Base-by-base conservation (phyloP, 2,888 invertebrate species). In the Megamerina dolium region DNA sequence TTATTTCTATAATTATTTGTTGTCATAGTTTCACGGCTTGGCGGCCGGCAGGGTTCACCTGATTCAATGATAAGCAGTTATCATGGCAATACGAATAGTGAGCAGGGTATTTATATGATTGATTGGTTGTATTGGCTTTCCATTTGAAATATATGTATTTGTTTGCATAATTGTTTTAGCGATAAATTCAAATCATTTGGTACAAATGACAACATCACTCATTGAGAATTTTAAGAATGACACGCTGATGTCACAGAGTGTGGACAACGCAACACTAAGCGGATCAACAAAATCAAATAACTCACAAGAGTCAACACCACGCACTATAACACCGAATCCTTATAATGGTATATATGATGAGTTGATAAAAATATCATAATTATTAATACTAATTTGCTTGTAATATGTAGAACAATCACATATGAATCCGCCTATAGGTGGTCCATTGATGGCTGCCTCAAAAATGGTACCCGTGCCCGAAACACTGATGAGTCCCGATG, bases 391-490 rank as follows among this genome's bases (percentile, higher is more conserved):
- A n/a, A n/a, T n/a, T n/a, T n/a, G n/a, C n/a, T n/a, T n/a, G n/a
- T 23, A 23, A 18, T 14, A 31, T 43, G 2, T 33, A 68, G 68
- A 68, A 48, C 65, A 66, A 60, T 54, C 56, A 6, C 58, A 48
- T 21, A 45, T 56, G 12, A 19, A 55, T 23, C 55, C 61, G n/a
- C n/a, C n/a, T 1, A 46, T 46, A 30, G 70, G 65, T 14, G 69
- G 69, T 12, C 83, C 87, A 0, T 67, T 90, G 46, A 85, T 86
- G 60, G 86, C 88, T 9, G 84, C 88, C 9, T 87, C 87, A 0
- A 89, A 88, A 72, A 82, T 89, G 76, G 85, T 90, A 1, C 90
- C 89, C 1, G 89, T 89, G 20, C 89, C 89, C 1, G 90, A 90
- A 66, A 85, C 87, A 0, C 73, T 90, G 2, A 87, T 88, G 85